Evolutionary conservation across 92 coral and sea anemone genomes (phyloP), one percentile per base, ranked within the genome.

Genomic region (Epizoanthus ramosus): DNA sequence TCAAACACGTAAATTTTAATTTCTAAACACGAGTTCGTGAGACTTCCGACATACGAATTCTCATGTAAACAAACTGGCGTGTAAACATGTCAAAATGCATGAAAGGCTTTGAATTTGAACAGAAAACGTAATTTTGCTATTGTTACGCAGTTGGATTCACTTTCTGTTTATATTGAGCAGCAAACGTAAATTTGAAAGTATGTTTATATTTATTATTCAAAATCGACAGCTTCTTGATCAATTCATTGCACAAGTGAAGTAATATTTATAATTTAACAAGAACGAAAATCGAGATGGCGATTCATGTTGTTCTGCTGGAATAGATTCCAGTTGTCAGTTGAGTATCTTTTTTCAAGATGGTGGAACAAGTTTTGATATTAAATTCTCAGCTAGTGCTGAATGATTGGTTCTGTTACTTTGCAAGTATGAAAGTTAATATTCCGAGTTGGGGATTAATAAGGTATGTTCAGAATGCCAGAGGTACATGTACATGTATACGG

Each of bases 81-180:
- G 81, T 75, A 75, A 59, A 59, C 57, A 60, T 59, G n/a, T 37
- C 57, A 21, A 59, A 50, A 60, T 19, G 8, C 41, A 67, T 35
- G 37, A 75, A 12, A 58, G 8, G 28, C 35, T 8, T 65, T 64
- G 43, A 65, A 28, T 31, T 24, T 33, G 23, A n/a, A 59, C n/a
- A 24, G 23, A 73, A 28, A 61, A 41, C 25, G 14, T 6, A 28
- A 77, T 0, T 24, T 16, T 25, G 47, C 21, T 16, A 31, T n/a
- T 76, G 47, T 76, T 60, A 23, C 59, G n/a, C 43, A 1, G 52
- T 39, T 23, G 81, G 57, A 13, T 35, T 57, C 59, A 37, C 37
- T 59, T 10, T 59, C 19, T 59, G 19, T 37, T 77, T 37, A 37
- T 37, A 3, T 77, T 17, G 45, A 60, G 82, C 8, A 39, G 56